phyloP scores from a whole-genome alignment of 2,113 vertebrate genomes.

The Oxygymnocypris stewartii region DNA sequence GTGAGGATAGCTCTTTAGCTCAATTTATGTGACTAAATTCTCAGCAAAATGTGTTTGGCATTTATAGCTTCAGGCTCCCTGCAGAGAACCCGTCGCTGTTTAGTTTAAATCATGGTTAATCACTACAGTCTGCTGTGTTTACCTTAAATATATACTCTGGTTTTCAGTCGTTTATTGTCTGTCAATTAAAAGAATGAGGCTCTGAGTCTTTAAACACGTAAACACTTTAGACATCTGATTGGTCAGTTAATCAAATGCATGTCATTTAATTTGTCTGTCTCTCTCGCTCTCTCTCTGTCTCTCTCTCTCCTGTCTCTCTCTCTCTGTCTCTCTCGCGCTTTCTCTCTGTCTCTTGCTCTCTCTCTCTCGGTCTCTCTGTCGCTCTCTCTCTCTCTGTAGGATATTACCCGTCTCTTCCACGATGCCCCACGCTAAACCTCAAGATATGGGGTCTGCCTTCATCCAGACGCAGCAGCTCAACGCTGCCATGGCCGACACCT shows the following conservation, averaged over 20 bases:
- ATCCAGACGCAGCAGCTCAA: slow-evolving; percentile 97
- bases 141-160: neutral
- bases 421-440: slow-evolving; percentile 76
- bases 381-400: slow-evolving; percentile 53
- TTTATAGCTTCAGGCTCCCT: neutral
- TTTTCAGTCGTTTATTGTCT: neutral
- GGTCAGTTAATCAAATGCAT: neutral
- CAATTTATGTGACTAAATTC: neutral
- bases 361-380: no score
- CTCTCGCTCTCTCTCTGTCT: no score
- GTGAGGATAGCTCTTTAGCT: neutral
- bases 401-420: slow-evolving; percentile 51
- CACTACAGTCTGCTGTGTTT: neutral
- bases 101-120: slow-evolving; percentile 1
- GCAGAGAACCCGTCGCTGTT: neutral
- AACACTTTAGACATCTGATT: neutral
- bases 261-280: neutral
- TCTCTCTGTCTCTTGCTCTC: no score
- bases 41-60: neutral
- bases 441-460: slow-evolving; percentile 87
- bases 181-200: neutral
- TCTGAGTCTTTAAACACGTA: neutral
- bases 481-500: slow-evolving; percentile 94
- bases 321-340: no score
- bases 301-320: no score